Percentiles rank a stretch among this genome's conserved stretches.
phyloP scores from a whole-genome alignment of 1,140 invertebrate species.

The Trichonephila inaurata region DNA sequence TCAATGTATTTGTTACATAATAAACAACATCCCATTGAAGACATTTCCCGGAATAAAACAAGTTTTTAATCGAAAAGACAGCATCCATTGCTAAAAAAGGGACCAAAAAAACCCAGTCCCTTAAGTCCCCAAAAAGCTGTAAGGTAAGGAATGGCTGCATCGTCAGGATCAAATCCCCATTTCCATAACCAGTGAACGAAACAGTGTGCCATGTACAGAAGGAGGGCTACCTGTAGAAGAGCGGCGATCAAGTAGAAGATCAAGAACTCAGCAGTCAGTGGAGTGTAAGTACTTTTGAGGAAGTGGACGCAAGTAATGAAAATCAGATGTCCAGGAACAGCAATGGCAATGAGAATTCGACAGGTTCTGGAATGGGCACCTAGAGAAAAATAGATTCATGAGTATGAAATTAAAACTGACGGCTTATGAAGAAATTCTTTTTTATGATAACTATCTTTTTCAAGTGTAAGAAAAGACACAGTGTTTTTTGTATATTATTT shows the following conservation, averaged over 20 bases:
- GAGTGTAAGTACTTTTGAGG: conserved; percentile 77
- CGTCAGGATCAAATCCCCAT: conserved; percentile 83
- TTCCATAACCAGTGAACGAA: conserved; percentile 83
- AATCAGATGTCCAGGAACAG: conserved; percentile 95
- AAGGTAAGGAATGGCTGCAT: conserved; percentile 88
- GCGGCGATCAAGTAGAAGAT: conserved; percentile 78
- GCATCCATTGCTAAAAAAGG: conserved; percentile 84
- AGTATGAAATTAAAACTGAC: no score
- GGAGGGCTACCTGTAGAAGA: conserved; percentile 84
- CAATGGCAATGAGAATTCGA: conserved; percentile 89
- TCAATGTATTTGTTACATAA: neutral
- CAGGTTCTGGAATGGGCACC: conserved; percentile 86
- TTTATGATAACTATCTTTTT: no score
- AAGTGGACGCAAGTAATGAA: conserved; percentile 84
- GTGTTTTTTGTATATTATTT: no score
- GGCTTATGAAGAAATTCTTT: no score
- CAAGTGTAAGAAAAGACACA: no score
- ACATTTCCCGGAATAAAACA: neutral
- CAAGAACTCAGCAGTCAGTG: conserved; percentile 85
- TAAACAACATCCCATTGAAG: neutral
- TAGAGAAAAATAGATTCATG: conserved; percentile 3
- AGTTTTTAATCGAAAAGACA: neutral
- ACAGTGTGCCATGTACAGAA: conserved; percentile 83
- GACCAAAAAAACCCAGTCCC: conserved; percentile 92
- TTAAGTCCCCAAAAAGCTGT: conserved; percentile 95